Percentiles rank a stretch among this genome's conserved stretches.
These are phyloP conservation scores for Bufo gargarizans DNA, from an alignment of 2,113 vertebrate species.

Conservation along the genomic window DNA sequence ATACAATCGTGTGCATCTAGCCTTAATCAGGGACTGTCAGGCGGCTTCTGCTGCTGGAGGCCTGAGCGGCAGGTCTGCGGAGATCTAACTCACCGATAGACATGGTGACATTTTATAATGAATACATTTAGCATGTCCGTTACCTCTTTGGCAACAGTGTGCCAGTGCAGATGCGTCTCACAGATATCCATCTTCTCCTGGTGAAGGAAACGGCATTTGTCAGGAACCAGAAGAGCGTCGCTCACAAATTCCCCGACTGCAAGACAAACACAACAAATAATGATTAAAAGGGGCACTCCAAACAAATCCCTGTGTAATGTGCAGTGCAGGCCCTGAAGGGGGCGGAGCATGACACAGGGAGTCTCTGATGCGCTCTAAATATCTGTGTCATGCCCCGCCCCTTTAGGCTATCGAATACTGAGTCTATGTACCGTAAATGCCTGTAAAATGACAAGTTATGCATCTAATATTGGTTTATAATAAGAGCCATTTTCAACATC, in stretches of 20 bases:
- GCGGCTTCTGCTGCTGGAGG: neutral
- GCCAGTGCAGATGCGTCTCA: constrained; percentile 98
- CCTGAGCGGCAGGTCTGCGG: neutral
- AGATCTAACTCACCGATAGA: neutral
- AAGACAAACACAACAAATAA: constrained; percentile 53
- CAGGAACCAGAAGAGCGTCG: constrained; percentile 96
- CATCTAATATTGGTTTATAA: too few relatives aligned
- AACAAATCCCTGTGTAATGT: too few relatives aligned
- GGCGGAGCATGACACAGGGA: too few relatives aligned
- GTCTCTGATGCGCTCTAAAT: too few relatives aligned
- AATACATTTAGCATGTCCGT: neutral
- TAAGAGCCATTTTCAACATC: too few relatives aligned
- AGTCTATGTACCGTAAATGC: too few relatives aligned
- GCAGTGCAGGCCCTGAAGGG: too few relatives aligned
- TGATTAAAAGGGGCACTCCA: too few relatives aligned
- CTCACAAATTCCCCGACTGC: constrained; percentile 97
- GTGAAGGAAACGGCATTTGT: constrained; percentile 98
- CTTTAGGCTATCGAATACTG: too few relatives aligned
- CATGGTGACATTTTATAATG: neutral
- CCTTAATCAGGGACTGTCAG: neutral
- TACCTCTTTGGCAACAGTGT: constrained; percentile 98
- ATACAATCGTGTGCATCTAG: too few relatives aligned
- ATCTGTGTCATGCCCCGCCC: too few relatives aligned
- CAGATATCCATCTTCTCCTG: constrained; percentile 98
- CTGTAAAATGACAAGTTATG: too few relatives aligned